Conservation (phyloP, 2,888 invertebrate species). For the Cataglyphis cursor region DNA sequence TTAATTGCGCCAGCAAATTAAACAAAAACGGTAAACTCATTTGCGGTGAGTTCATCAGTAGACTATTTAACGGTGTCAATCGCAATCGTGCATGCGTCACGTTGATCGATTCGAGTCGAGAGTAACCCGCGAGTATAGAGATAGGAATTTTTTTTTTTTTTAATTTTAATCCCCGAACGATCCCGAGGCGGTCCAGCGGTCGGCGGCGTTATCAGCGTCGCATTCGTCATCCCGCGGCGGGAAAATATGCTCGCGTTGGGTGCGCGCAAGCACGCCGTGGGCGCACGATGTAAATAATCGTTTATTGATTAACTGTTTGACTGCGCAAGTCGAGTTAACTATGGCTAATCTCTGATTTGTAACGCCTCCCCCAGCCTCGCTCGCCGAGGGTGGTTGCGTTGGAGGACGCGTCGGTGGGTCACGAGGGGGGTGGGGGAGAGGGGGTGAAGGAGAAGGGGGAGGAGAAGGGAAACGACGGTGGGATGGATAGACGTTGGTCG, state of each 20-base stretch:
- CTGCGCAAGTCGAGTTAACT: slow-evolving; percentile 87
- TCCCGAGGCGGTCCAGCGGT: slow-evolving; percentile 31
- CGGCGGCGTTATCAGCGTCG: slow-evolving; percentile 54
- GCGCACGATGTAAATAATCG: slow-evolving; percentile 85
- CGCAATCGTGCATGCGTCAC: slow-evolving; percentile 4
- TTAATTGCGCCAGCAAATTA: slow-evolving; percentile 1
- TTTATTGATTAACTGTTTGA: slow-evolving; percentile 87
- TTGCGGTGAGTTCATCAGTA: not conserved
- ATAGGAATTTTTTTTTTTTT: slow-evolving; percentile 17
- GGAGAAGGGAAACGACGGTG: slow-evolving; percentile 33
- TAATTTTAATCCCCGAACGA: slow-evolving; percentile 42
- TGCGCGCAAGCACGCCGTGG: slow-evolving; percentile 65
- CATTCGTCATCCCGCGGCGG: slow-evolving; percentile 65
- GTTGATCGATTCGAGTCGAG: slow-evolving; percentile 9
- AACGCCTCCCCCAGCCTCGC: slow-evolving; percentile 83
- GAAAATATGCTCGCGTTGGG: slow-evolving; percentile 63
- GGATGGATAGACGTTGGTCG: slow-evolving; percentile 48
- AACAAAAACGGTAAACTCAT: not conserved
- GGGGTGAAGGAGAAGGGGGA: slow-evolving; percentile 28
- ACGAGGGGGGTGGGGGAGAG: slow-evolving; percentile 25
- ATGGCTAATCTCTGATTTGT: slow-evolving; percentile 87
- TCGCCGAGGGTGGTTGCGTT: slow-evolving; percentile 61
- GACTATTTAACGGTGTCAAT: not conserved
- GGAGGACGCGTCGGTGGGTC: slow-evolving; percentile 32
- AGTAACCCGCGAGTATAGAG: not conserved